phyloP scores from a whole-genome alignment of 2,797 vertebrate species.

The Argyrosomus regius region DNA sequence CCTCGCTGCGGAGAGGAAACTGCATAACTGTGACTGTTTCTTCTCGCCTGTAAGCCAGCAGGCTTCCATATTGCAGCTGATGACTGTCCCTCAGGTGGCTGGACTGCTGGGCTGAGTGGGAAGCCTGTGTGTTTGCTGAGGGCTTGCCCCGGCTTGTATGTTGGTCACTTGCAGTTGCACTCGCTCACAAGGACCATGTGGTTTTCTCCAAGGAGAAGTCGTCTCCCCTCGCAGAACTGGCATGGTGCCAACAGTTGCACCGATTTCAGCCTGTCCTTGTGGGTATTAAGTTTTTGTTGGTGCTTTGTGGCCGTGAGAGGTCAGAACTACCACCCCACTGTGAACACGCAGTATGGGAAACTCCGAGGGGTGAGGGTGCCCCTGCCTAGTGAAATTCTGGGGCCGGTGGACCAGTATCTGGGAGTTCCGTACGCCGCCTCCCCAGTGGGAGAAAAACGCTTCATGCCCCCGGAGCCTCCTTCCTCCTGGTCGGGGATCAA shows the following conservation, averaged over 20 bases:
- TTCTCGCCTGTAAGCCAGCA: slow-evolving; percentile 50
- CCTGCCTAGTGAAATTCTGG: slow-evolving; percentile 96
- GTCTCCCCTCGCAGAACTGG: slow-evolving; percentile 75
- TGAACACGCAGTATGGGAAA: slow-evolving; percentile 99
- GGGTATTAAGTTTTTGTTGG: slow-evolving; percentile 92
- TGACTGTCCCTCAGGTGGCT: slow-evolving; percentile 76
- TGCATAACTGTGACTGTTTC: slow-evolving; percentile 34
- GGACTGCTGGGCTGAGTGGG: slow-evolving; percentile 78
- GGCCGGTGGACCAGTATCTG: slow-evolving; percentile 97
- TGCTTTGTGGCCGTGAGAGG: slow-evolving; percentile 82
- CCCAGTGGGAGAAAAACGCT: slow-evolving; percentile 94
- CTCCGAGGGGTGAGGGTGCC: slow-evolving; percentile 94
- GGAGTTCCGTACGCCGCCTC: slow-evolving; percentile 96
- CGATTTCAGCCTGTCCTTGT: slow-evolving; percentile 82
- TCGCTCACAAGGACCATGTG: slow-evolving; percentile 86
- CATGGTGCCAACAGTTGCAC: slow-evolving; percentile 63
- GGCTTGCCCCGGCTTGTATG: slow-evolving; percentile 75
- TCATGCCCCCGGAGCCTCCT: slow-evolving; percentile 96
- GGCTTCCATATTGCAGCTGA: slow-evolving; percentile 72
- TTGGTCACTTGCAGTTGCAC: slow-evolving; percentile 77
- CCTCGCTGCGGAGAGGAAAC: slow-evolving; percentile 58
- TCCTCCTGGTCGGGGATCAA: slow-evolving; percentile 98
- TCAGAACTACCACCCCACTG: slow-evolving; percentile 94
- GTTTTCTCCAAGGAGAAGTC: slow-evolving; percentile 82
- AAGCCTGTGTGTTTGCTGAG: slow-evolving; percentile 64